Conservation (phyloP, 2,797 vertebrate species). For the Mycteria americana region DNA sequence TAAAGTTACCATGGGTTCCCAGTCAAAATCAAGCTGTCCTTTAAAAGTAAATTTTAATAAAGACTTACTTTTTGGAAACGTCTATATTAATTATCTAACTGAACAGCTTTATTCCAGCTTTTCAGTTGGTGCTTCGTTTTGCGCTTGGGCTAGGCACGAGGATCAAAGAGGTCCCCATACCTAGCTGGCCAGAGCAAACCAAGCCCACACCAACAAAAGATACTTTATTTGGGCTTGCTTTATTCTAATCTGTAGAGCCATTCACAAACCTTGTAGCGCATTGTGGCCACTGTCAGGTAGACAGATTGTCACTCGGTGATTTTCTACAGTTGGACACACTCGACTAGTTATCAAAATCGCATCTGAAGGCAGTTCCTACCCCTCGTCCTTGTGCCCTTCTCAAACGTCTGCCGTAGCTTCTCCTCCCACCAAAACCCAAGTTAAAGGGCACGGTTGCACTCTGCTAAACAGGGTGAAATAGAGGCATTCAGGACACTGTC, state of each 20-base stretch:
- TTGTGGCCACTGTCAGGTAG: slow-evolving; percentile 80
- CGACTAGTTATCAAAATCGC: slow-evolving; percentile 79
- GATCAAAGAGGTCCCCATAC: slow-evolving; percentile 47
- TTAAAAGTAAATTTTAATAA: slow-evolving; percentile 20
- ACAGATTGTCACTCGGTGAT: slow-evolving; percentile 80
- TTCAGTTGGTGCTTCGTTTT: not conserved
- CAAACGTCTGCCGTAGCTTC: slow-evolving; percentile 80
- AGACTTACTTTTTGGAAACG: not conserved
- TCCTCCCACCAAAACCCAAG: slow-evolving; percentile 82
- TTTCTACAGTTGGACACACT: slow-evolving; percentile 83
- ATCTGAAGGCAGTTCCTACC: slow-evolving; percentile 72
- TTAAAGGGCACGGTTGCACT: slow-evolving; percentile 81
- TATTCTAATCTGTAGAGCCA: slow-evolving; percentile 76
- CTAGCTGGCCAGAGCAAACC: slow-evolving; percentile 58
- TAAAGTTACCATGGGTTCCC: not conserved
- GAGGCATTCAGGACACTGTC: slow-evolving; percentile 76
- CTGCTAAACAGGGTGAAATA: slow-evolving; percentile 81
- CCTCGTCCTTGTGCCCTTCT: slow-evolving; percentile 81
- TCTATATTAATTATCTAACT: not conserved
- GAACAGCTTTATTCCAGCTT: slow-evolving; percentile 35
- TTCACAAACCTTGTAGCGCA: slow-evolving; percentile 78
- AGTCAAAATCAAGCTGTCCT: slow-evolving; percentile 5
- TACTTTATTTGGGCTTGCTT: slow-evolving; percentile 73
- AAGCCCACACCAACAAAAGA: slow-evolving; percentile 72
- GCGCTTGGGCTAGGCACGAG: not conserved